Evolutionary conservation across 2,888 invertebrate species (phyloP).

Genomic region (Euclidia mi): DNA sequence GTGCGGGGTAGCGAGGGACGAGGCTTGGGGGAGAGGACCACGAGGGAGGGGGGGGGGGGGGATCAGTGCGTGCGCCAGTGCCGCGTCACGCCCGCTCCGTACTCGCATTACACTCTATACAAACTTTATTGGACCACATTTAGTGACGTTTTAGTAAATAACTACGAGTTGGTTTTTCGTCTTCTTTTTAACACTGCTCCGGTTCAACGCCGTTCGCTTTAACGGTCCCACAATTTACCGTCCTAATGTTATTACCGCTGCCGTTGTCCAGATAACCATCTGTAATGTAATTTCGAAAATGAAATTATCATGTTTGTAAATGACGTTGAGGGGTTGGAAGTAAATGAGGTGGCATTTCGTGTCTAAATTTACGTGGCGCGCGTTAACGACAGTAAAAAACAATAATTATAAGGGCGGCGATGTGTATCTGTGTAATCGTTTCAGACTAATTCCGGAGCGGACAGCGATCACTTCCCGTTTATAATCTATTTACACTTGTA

Average conservation of each 20-base stretch:
- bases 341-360: slow-evolving; percentile 75
- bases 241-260: slow-evolving; percentile 57
- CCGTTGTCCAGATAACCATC: slow-evolving; percentile 70
- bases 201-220: slow-evolving; percentile 58
- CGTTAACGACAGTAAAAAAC: slow-evolving; percentile 79
- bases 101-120: slow-evolving; percentile 57
- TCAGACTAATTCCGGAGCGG: slow-evolving; percentile 72
- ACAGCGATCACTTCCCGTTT: slow-evolving; percentile 63
- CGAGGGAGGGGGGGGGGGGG: slow-evolving; percentile 37
- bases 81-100: slow-evolving; percentile 67
- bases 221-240: slow-evolving; percentile 67
- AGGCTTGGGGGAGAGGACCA: slow-evolving; percentile 37
- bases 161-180: slow-evolving; percentile 63
- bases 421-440: slow-evolving; percentile 80
- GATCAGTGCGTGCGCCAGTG: slow-evolving; percentile 71
- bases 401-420: slow-evolving; percentile 72
- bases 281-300: slow-evolving; percentile 77
- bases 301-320: slow-evolving; percentile 78
- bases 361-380: slow-evolving; percentile 67
- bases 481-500: slow-evolving; percentile 72
- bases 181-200: slow-evolving; percentile 56
- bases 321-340: slow-evolving; percentile 67
- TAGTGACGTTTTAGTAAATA: slow-evolving; percentile 76
- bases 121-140: slow-evolving; percentile 70
- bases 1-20: no score